A percentile compares a stretch with the other conserved stretches of the same genome.
Evolutionary conservation across 2,113 vertebrate species (phyloP).

Genomic region (Mesocricetus auratus): DNA sequence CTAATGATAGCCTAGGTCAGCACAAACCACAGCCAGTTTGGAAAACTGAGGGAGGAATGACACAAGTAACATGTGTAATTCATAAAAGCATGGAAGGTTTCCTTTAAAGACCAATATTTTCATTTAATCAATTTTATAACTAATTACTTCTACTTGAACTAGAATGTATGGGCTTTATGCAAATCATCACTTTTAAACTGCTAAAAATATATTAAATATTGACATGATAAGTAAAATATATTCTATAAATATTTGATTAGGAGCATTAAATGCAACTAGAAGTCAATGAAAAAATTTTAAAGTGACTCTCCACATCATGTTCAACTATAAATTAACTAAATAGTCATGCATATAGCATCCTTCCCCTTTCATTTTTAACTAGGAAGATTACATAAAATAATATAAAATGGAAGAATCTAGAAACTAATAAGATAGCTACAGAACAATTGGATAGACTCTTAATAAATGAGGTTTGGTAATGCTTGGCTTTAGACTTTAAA

Average conservation of each 20-base stretch:
- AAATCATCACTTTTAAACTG: conserved; percentile 77
- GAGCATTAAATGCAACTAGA: conserved; percentile 67
- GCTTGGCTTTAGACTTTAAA: background rate
- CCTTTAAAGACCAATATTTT: conserved; percentile 72
- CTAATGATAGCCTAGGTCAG: conserved; percentile 77
- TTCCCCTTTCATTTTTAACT: background rate
- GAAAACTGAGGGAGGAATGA: conserved; percentile 64
- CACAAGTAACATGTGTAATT: conserved; percentile 71
- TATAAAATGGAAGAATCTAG: conserved; percentile 13
- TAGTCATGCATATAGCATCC: background rate
- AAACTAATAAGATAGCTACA: conserved; percentile 30
- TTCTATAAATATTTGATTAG: conserved; percentile 71
- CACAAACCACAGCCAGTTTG: conserved; percentile 74
- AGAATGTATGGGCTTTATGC: conserved; percentile 29
- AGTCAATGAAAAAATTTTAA: conserved; percentile 52
- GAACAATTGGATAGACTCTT: background rate
- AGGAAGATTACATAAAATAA: background rate
- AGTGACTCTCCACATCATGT: conserved; percentile 41
- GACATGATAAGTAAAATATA: conserved; percentile 66
- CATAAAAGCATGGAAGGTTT: conserved; percentile 75
- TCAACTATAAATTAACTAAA: conserved; percentile 12
- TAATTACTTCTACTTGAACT: conserved; percentile 66
- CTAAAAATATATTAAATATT: conserved; percentile 83
- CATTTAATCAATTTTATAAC: conserved; percentile 76
- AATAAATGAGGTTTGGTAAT: background rate